Conservation (phyloP, 1,140 invertebrate species). For the Drosophila fuyamai region DNA sequence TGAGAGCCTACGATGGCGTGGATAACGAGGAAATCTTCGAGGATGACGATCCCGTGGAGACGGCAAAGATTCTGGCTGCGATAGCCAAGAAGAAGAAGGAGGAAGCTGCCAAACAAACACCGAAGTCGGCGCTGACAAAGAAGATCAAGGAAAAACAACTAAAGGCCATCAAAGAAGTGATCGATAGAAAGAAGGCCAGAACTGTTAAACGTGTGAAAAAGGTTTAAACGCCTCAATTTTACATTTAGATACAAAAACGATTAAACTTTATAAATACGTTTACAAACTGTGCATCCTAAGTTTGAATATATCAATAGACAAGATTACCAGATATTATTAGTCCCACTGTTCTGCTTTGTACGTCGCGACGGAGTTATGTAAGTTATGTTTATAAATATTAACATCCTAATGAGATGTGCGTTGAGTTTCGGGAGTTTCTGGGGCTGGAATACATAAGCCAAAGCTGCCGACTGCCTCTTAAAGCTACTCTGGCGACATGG, state of each 20-base stretch:
- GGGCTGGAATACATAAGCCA: slow-evolving; percentile 17
- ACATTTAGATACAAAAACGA: slow-evolving; percentile 61
- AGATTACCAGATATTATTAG: slow-evolving; percentile 30
- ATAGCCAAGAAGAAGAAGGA: slow-evolving; percentile 67
- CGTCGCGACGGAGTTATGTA: slow-evolving; percentile 47
- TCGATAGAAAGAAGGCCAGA: slow-evolving; percentile 69
- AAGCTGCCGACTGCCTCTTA: neutral
- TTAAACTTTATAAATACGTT: slow-evolving; percentile 67
- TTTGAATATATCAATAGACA: slow-evolving; percentile 48
- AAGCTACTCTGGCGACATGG: slow-evolving; percentile 63
- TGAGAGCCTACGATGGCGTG: slow-evolving; percentile 88
- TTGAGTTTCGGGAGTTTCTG: slow-evolving; percentile 39
- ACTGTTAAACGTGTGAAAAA: slow-evolving; percentile 58
- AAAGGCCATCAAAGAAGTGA: slow-evolving; percentile 63
- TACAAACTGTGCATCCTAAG: slow-evolving; percentile 56
- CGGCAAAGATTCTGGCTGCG: slow-evolving; percentile 73
- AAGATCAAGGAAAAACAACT: slow-evolving; percentile 82
- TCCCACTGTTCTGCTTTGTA: slow-evolving; percentile 34
- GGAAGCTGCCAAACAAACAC: slow-evolving; percentile 46
- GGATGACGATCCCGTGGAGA: slow-evolving; percentile 86
- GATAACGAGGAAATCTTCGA: slow-evolving; percentile 85
- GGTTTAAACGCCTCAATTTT: slow-evolving; percentile 51
- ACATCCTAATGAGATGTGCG: slow-evolving; percentile 61
- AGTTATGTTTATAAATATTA: slow-evolving; percentile 44
- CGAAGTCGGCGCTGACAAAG: slow-evolving; percentile 61